phyloP scores from a whole-genome alignment of 2,797 vertebrate genomes.

The Buceros bicornis region DNA sequence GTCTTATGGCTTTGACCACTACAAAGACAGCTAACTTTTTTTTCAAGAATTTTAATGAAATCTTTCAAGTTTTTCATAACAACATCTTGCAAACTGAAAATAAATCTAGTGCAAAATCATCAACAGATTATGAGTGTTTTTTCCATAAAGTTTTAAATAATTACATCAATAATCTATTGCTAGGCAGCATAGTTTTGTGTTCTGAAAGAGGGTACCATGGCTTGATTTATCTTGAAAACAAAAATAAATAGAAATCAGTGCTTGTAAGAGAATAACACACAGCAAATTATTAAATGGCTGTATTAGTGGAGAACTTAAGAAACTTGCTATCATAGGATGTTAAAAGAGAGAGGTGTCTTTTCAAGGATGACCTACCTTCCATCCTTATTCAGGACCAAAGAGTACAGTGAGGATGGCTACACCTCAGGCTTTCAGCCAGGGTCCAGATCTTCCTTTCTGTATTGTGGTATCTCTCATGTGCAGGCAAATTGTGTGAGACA shows the following conservation, averaged over 20 bases:
- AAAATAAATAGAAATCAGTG: neutral
- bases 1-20: neutral
- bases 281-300: neutral
- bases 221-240: neutral
- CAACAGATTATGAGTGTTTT: accelerated
- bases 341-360: neutral
- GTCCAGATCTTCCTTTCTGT: neutral
- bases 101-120: neutral
- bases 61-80: neutral
- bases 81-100: neutral
- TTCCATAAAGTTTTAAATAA: neutral
- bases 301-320: neutral
- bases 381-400: neutral
- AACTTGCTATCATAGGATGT: neutral
- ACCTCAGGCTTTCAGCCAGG: neutral
- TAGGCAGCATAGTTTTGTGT: neutral
- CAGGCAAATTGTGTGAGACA: neutral
- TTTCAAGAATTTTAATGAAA: neutral
- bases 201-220: neutral
- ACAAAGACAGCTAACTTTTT: neutral
- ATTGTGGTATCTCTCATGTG: neutral
- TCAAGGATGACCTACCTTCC: neutral
- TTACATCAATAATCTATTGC: neutral
- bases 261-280: neutral
- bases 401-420: neutral